Percentiles rank a stretch among this genome's conserved stretches.
Evolutionary conservation across 2,888 invertebrate genomes (phyloP).

Genomic region (Holacanthella duospinosa): DNA sequence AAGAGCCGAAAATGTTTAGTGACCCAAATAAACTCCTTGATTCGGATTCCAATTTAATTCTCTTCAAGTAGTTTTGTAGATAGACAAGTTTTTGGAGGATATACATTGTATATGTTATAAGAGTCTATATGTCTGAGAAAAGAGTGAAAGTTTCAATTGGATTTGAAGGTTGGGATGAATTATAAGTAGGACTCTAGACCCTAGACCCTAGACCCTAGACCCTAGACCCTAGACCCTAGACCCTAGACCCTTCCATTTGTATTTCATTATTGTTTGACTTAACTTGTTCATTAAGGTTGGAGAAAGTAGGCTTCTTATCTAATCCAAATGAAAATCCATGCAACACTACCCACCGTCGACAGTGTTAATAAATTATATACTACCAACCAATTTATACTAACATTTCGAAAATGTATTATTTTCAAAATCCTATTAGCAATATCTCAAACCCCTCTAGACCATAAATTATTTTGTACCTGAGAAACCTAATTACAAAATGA

Average conservation of each 20-base stretch:
- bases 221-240: no score
- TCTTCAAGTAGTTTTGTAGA: background rate
- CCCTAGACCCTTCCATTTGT: background rate
- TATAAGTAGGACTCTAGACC: background rate
- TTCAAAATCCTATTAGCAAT: no score
- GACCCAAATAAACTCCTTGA: background rate
- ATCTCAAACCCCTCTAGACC: no score
- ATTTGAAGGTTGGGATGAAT: background rate
- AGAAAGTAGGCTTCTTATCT: background rate
- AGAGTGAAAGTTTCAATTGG: constrained; percentile 2
- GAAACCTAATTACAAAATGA: no score
- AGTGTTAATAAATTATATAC: background rate
- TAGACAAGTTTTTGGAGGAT: background rate
- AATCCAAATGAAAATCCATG: background rate
- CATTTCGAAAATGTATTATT: background rate
- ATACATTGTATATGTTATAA: no score
- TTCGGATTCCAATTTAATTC: constrained; percentile 2
- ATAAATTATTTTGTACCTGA: no score
- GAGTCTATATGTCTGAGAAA: no score
- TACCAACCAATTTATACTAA: background rate
- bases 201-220: no score
- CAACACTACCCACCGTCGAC: background rate
- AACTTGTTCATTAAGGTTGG: background rate
- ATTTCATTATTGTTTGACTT: background rate
- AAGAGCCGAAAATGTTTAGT: background rate